phyloP scores from a whole-genome alignment of 1,140 invertebrate species.

The Neodiprion fabricii region DNA sequence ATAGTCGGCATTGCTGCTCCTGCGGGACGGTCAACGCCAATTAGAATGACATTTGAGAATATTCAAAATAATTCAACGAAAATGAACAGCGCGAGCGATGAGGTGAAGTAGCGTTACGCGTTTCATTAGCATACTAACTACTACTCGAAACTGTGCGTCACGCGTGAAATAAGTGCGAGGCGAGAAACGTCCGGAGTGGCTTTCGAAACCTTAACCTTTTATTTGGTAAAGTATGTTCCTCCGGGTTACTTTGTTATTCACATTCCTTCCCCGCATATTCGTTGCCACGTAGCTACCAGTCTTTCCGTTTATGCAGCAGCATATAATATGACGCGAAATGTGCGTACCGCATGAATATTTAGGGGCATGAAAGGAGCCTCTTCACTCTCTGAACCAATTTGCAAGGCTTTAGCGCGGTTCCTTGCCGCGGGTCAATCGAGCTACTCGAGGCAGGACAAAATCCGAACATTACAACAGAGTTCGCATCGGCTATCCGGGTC shows the following conservation, averaged over 20 bases:
- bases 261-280: background rate
- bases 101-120: slow-evolving; percentile 34
- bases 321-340: no score
- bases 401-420: no score
- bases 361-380: no score
- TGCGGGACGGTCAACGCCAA: slow-evolving; percentile 26
- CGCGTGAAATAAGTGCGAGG: slow-evolving; percentile 21
- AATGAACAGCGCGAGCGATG: slow-evolving; percentile 27
- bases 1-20: no score
- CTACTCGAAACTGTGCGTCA: slow-evolving; percentile 48
- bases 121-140: slow-evolving; percentile 60
- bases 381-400: background rate
- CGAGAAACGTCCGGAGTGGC: background rate
- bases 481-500: background rate
- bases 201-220: background rate
- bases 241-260: background rate
- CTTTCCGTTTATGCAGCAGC: no score
- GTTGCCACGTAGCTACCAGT: background rate
- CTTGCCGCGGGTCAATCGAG: no score
- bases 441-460: no score
- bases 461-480: no score
- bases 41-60: slow-evolving; percentile 48
- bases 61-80: slow-evolving; percentile 53
- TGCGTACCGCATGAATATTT: no score
- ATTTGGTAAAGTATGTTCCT: background rate